Percentiles rank a stretch among this genome's conserved stretches.
Evolutionary conservation across 2,113 vertebrate species (phyloP).

Genomic region (Pampusana beccarii): DNA sequence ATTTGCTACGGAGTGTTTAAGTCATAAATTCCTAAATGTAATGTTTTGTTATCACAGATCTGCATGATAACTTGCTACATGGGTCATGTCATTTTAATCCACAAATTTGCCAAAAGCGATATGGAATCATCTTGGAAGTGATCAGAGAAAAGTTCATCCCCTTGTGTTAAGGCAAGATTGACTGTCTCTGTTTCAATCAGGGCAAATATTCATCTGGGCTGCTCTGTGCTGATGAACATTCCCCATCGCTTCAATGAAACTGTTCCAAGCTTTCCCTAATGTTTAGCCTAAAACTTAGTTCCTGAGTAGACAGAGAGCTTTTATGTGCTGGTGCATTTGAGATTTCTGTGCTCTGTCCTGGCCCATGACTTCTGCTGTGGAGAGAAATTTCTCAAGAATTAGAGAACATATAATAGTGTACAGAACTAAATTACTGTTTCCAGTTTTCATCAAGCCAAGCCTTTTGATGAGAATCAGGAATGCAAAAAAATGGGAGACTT

Average conservation of each 20-base stretch:
- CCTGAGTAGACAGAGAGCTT: not conserved
- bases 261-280: not conserved
- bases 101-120: not conserved
- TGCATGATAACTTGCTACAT: not conserved
- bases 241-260: not conserved
- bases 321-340: not conserved
- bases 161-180: not conserved
- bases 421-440: not conserved
- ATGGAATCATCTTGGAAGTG: not conserved
- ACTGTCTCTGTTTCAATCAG: not conserved
- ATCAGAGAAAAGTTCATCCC: not conserved
- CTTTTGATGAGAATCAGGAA: not conserved
- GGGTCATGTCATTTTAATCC: not conserved
- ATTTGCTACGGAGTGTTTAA: not conserved
- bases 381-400: not conserved
- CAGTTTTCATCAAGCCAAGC: not conserved
- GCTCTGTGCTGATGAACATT: not conserved
- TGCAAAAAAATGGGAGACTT: not conserved
- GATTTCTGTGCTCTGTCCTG: not conserved
- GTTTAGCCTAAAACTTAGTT: not conserved
- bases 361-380: not conserved
- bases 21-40: not conserved
- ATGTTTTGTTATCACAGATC: not conserved
- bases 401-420: not conserved
- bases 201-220: not conserved